These are phyloP conservation scores for Brienomyrus longianalis DNA, from an alignment of 2,113 vertebrate species.

Conservation along the genomic window DNA sequence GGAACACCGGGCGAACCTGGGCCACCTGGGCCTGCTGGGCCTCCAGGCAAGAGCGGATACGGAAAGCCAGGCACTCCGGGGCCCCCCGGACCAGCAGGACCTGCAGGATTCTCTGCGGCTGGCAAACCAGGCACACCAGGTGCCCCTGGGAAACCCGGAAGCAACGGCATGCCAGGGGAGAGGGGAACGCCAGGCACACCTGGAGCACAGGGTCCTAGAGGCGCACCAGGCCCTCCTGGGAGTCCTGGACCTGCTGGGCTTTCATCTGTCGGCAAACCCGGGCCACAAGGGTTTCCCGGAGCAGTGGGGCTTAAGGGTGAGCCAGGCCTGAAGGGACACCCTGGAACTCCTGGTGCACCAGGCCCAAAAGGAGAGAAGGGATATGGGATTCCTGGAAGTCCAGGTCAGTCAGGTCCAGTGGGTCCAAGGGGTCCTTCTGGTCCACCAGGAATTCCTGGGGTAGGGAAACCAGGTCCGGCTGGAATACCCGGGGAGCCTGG, in stretches of 20 bases:
- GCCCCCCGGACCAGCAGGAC: conserved; percentile 70
- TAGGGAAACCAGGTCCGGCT: conserved; percentile 71
- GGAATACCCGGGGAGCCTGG: conserved; percentile 85
- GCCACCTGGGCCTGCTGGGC: conserved; percentile 45
- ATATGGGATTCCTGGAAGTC: conserved; percentile 70
- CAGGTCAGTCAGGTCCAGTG: conserved; percentile 68
- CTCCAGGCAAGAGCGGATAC: conserved; percentile 59
- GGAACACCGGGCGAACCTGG: conserved; percentile 59
- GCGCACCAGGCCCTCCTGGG: conserved; percentile 70
- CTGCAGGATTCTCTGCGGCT: conserved; percentile 67
- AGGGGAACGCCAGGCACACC: conserved; percentile 72
- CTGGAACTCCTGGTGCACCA: conserved; percentile 74
- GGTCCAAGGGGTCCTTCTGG: conserved; percentile 78
- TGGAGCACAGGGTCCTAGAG: conserved; percentile 77
- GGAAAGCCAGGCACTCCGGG: conserved; percentile 64
- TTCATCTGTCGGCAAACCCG: conserved; percentile 76
- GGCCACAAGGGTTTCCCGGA: conserved; percentile 70
- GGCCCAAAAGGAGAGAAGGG: conserved; percentile 80
- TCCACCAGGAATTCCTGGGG: conserved; percentile 68
- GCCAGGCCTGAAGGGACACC: conserved; percentile 74
- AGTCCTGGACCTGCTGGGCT: conserved; percentile 73
- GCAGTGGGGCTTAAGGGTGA: conserved; percentile 70
- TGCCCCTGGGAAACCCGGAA: conserved; percentile 56
- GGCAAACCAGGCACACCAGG: conserved; percentile 64
- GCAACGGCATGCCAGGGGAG: conserved; percentile 58